phyloP scores from a whole-genome alignment of 2,113 vertebrate genomes.

The Gobius niger region DNA sequence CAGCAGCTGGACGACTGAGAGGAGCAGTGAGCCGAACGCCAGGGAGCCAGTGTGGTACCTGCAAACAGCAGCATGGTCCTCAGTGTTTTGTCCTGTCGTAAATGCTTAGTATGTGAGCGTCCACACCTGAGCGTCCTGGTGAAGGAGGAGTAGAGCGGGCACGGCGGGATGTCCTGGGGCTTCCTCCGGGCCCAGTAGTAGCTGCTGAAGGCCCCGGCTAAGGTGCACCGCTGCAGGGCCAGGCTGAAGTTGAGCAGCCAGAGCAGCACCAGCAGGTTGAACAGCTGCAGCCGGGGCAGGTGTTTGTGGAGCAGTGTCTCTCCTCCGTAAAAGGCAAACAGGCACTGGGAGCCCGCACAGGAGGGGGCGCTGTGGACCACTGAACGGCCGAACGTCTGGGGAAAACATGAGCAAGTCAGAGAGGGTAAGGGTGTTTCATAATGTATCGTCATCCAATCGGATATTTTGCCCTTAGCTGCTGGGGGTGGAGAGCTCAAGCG shows the following conservation, averaged over 20 bases:
- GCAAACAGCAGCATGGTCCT: background rate
- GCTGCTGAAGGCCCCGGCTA: constrained; percentile 88
- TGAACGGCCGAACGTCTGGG: constrained; percentile 84
- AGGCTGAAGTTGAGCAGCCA: constrained; percentile 91
- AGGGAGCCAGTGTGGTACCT: constrained; percentile 93
- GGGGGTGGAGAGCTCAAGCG: no score
- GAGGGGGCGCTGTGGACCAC: constrained; percentile 67
- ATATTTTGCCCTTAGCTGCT: no score
- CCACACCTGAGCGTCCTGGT: constrained; percentile 83
- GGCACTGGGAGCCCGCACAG: constrained; percentile 84
- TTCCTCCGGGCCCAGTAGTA: constrained; percentile 92
- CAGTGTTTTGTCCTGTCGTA: no score
- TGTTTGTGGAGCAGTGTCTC: constrained; percentile 83
- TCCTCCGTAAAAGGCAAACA: constrained; percentile 88
- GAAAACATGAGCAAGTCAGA: background rate
- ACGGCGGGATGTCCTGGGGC: constrained; percentile 84
- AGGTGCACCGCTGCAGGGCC: constrained; percentile 88
- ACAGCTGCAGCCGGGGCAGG: constrained; percentile 85
- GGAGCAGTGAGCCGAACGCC: constrained; percentile 89
- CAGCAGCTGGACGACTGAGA: constrained; percentile 83
- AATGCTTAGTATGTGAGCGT: background rate
- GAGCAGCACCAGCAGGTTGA: constrained; percentile 87
- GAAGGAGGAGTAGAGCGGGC: constrained; percentile 84
- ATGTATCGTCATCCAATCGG: no score
- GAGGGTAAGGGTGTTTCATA: no score